A percentile compares a stretch with the other conserved stretches of the same genome.
phyloP scores from a whole-genome alignment of 2,113 vertebrate genomes.

The Willisornis vidua region DNA sequence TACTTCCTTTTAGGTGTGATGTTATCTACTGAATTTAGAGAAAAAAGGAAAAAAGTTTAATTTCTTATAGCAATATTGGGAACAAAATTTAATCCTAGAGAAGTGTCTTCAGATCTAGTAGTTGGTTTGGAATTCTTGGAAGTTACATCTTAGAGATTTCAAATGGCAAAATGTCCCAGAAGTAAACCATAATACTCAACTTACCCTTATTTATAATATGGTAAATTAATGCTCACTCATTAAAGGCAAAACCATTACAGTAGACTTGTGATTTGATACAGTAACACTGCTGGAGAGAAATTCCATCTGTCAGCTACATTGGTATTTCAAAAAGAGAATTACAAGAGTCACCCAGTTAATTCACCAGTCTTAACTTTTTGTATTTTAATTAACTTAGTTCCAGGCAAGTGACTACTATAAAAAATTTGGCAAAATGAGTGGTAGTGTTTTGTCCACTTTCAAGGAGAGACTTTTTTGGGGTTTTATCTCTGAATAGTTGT shows the following conservation, averaged over 20 bases:
- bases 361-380: not conserved
- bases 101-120: not conserved
- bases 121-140: not conserved
- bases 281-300: not conserved
- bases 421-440: not conserved
- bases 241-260: not conserved
- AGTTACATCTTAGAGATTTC: not conserved
- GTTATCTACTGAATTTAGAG: not conserved
- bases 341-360: not conserved
- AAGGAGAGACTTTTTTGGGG: not conserved
- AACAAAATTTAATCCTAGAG: not conserved
- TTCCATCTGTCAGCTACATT: rapidly evolving
- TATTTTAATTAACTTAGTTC: not conserved
- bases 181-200: not conserved
- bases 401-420: not conserved
- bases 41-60: not conserved
- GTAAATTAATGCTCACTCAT: not conserved
- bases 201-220: not conserved
- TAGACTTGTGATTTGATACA: not conserved
- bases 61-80: not conserved
- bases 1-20: not conserved
- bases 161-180: not conserved
- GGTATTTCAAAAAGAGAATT: not conserved
- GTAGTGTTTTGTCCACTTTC: not conserved
- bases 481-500: not conserved